phyloP scores from a whole-genome alignment of 2,113 vertebrate species.

The Limanda limanda region DNA sequence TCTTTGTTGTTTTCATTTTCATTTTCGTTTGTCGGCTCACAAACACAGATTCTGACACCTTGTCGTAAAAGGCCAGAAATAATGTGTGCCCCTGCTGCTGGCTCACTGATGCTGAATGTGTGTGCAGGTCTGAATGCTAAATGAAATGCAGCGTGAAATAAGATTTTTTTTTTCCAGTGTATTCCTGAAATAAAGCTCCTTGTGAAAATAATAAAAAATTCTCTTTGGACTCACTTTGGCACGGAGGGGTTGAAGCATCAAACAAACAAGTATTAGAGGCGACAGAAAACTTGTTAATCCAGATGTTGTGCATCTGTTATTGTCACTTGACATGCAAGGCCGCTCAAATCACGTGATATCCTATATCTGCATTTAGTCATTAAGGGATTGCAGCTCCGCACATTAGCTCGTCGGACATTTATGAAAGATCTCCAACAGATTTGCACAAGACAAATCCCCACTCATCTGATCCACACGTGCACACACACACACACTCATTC shows the following conservation, averaged over 20 bases:
- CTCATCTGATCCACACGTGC: conserved; percentile 24
- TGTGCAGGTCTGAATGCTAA: not conserved
- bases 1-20: too few species aligned
- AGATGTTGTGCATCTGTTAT: conserved; percentile 33
- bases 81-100: not conserved
- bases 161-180: not conserved
- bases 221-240: not conserved
- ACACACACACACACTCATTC: not conserved
- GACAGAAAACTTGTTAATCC: conserved; percentile 5
- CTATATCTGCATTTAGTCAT: conserved; percentile 50
- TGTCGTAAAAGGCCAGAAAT: not conserved
- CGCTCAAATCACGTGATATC: not conserved
- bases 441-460: conserved; percentile 55
- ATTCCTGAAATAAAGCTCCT: not conserved
- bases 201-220: not conserved
- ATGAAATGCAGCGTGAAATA: not conserved
- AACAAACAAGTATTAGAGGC: not conserved
- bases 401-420: conserved; percentile 53
- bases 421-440: conserved; percentile 52
- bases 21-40: too few species aligned
- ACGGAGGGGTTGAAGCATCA: not conserved
- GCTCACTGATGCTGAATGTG: not conserved
- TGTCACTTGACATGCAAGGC: not conserved
- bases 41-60: not conserved
- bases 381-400: conserved; percentile 56